These are phyloP conservation scores for Leiothrix lutea DNA, from an alignment of 2,113 vertebrate species.

Conservation along the genomic window DNA sequence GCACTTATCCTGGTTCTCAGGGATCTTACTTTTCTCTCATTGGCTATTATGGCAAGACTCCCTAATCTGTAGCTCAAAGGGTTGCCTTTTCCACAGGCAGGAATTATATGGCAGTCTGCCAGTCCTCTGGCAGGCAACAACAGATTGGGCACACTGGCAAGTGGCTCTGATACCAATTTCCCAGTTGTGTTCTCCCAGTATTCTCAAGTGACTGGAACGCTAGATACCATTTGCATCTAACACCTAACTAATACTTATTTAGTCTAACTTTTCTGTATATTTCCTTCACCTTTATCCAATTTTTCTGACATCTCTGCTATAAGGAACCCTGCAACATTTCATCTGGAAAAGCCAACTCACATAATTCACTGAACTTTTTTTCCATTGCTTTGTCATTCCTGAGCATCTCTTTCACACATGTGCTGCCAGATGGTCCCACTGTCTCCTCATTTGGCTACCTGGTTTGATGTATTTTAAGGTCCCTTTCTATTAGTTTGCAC, in stretches of 20 bases:
- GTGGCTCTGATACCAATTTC: not conserved
- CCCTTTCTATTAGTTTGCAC: not conserved
- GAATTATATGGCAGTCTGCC: not conserved
- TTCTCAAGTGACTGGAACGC: not conserved
- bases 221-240: not conserved
- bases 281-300: not conserved
- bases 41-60: not conserved
- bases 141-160: not conserved
- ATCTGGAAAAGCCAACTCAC: not conserved
- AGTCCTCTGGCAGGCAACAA: not conserved
- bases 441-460: not conserved
- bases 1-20: not conserved
- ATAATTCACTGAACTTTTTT: not conserved
- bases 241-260: not conserved
- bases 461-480: not conserved
- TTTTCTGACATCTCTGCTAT: not conserved
- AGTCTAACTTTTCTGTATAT: rapidly evolving
- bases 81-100: not conserved
- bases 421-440: not conserved
- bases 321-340: not conserved
- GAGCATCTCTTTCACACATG: not conserved
- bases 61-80: not conserved
- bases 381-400: not conserved
- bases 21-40: not conserved
- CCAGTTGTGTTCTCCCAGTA: not conserved